Evolutionary conservation across 2,888 invertebrate species (phyloP).

Genomic region (Xestia ashworthii): DNA sequence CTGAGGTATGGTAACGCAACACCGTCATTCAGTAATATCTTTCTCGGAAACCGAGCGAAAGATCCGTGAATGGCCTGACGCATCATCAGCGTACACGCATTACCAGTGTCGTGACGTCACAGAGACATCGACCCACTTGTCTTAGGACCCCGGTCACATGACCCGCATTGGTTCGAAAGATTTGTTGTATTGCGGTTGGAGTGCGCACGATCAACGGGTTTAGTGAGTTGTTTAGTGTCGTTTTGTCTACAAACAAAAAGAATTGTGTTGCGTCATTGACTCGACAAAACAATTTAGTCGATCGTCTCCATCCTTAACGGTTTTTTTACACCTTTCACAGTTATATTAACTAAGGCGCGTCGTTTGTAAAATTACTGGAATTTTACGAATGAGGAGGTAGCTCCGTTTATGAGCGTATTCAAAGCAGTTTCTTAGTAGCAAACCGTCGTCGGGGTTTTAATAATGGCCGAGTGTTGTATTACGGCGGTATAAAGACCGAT

Average conservation of each 20-base stretch:
- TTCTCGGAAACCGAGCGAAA: conserved; percentile 67
- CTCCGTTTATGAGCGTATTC: conserved; percentile 50
- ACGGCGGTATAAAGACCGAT: conserved; percentile 46
- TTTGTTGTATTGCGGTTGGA: conserved; percentile 12
- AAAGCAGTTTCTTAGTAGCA: conserved; percentile 45
- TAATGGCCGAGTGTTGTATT: conserved; percentile 59
- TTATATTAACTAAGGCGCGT: conserved; percentile 36
- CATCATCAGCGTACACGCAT: conserved; percentile 65
- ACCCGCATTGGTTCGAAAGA: conserved; percentile 21
- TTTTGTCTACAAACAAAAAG: conserved; percentile 30
- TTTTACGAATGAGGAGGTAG: conserved; percentile 50
- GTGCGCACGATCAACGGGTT: conserved; percentile 16
- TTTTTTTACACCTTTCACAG: conserved; percentile 53
- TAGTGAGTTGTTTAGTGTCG: background rate
- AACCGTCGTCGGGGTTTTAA: conserved; percentile 39
- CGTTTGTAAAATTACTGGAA: conserved; percentile 41
- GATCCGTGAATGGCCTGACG: conserved; percentile 69
- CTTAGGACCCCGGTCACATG: conserved; percentile 26
- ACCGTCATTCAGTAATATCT: conserved; percentile 44
- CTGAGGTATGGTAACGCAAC: conserved; percentile 45
- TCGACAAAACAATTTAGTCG: conserved; percentile 13
- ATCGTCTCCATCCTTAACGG: conserved; percentile 23
- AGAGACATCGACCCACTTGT: conserved; percentile 55
- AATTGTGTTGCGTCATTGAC: conserved; percentile 13
- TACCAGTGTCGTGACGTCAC: conserved; percentile 69